phyloP scores from a whole-genome alignment of 2,888 invertebrate species.

The Sipunculus nudus region DNA sequence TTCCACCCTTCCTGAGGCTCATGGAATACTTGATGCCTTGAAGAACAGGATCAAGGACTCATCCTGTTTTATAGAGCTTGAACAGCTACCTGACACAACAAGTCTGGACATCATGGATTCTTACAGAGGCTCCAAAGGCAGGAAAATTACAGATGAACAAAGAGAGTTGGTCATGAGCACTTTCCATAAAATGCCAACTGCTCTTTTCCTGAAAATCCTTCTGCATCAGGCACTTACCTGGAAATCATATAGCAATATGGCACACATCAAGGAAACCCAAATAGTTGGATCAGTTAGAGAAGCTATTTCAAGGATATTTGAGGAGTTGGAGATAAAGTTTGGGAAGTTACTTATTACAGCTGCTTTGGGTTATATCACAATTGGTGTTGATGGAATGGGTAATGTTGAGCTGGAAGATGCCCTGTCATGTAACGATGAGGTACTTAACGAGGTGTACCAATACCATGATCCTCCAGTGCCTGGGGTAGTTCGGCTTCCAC shows the following conservation, averaged over 20 bases:
- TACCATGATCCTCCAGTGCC: slow-evolving; percentile 62
- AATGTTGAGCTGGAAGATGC: slow-evolving; percentile 62
- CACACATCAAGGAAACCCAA: slow-evolving; percentile 23
- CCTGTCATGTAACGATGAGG: slow-evolving; percentile 52
- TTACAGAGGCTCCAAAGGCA: slow-evolving; percentile 1
- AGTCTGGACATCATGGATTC: slow-evolving; percentile 35
- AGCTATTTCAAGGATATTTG: slow-evolving; percentile 53
- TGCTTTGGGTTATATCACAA: slow-evolving; percentile 49
- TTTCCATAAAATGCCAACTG: slow-evolving; percentile 46
- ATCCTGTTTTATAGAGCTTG: slow-evolving; percentile 51
- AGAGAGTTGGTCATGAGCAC: slow-evolving; percentile 38
- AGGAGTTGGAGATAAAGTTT: slow-evolving; percentile 54
- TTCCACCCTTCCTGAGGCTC: slow-evolving; percentile 51
- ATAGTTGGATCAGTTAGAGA: slow-evolving; percentile 46
- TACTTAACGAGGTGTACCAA: slow-evolving; percentile 56
- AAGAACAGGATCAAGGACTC: slow-evolving; percentile 24
- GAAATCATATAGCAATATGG: slow-evolving; percentile 53
- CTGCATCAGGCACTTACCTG: slow-evolving; percentile 55
- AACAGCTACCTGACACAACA: slow-evolving; percentile 45
- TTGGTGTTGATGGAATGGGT: slow-evolving; percentile 56
- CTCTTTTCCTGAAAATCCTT: slow-evolving; percentile 58
- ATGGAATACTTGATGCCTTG: slow-evolving; percentile 47
- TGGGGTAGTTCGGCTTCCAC: slow-evolving; percentile 56
- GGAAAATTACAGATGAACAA: slow-evolving; percentile 17
- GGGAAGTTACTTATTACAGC: slow-evolving; percentile 46